These are phyloP conservation scores for Distichodus sexfasciatus DNA, from an alignment of 2,797 vertebrate species.

Conservation along the genomic window DNA sequence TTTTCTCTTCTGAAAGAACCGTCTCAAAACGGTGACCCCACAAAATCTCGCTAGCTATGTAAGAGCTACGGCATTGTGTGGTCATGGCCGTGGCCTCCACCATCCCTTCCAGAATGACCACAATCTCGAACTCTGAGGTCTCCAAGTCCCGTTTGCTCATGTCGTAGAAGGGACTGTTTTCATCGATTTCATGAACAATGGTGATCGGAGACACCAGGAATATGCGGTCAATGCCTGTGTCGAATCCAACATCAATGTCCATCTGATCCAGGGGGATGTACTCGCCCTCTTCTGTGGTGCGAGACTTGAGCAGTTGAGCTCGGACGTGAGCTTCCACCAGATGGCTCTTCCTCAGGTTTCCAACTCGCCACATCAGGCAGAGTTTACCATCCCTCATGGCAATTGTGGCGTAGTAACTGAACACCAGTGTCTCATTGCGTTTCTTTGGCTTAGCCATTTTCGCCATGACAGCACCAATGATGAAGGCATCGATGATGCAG, in stretches of 20 bases:
- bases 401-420: slow-evolving; percentile 91
- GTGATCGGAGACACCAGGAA: slow-evolving; percentile 95
- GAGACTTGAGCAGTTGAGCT: slow-evolving; percentile 92
- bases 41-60: slow-evolving; percentile 89
- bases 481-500: slow-evolving; percentile 97
- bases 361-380: slow-evolving; percentile 96
- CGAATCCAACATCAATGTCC: slow-evolving; percentile 94
- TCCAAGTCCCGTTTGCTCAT: slow-evolving; percentile 90
- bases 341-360: slow-evolving; percentile 94
- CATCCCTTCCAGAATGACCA: slow-evolving; percentile 96
- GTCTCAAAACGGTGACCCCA: slow-evolving; percentile 97
- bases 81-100: slow-evolving; percentile 98
- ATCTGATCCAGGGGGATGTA: slow-evolving; percentile 94
- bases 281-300: slow-evolving; percentile 91
- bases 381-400: slow-evolving; percentile 93
- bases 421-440: slow-evolving; percentile 92
- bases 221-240: slow-evolving; percentile 93
- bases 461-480: slow-evolving; percentile 96
- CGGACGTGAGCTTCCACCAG: slow-evolving; percentile 93
- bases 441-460: slow-evolving; percentile 99
- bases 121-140: slow-evolving; percentile 91
- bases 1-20: slow-evolving; percentile 94
- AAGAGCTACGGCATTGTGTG: slow-evolving; percentile 95
- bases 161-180: slow-evolving; percentile 92
- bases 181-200: slow-evolving; percentile 92